phyloP scores from a whole-genome alignment of 2,797 vertebrate species.

The Octomys mimax region DNA sequence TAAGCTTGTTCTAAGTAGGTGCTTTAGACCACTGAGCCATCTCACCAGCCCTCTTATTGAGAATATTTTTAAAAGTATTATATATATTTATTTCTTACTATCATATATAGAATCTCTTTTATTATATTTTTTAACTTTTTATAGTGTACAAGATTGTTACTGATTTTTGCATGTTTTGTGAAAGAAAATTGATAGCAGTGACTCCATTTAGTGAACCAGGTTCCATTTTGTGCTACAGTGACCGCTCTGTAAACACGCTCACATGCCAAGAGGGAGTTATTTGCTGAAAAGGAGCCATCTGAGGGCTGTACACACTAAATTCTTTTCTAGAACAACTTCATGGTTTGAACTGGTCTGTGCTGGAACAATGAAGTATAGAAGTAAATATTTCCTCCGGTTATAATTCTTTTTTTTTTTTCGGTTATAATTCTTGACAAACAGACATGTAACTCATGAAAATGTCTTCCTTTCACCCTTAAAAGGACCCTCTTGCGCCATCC shows the following conservation, averaged over 20 bases:
- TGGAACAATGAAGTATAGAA: background rate
- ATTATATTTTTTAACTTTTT: conserved; percentile 49
- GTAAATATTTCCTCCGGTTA: background rate
- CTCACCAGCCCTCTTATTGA: background rate
- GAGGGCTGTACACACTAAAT: background rate
- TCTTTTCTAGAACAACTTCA: background rate
- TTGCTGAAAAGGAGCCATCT: background rate
- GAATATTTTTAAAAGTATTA: conserved; percentile 38
- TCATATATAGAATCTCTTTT: background rate
- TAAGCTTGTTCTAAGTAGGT: too few relatives aligned
- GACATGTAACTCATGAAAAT: background rate
- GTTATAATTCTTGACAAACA: conserved; percentile 2
- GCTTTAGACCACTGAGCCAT: too few relatives aligned
- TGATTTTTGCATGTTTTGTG: conserved; percentile 40
- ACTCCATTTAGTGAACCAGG: background rate
- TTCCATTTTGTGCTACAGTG: background rate
- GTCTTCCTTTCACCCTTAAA: background rate
- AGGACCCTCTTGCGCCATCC: background rate
- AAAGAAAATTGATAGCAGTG: background rate
- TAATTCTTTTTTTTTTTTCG: too few relatives aligned
- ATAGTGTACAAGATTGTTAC: background rate
- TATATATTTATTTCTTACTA: conserved; percentile 18
- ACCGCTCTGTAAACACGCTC: background rate
- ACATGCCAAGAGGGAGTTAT: background rate
- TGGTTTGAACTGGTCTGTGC: background rate